Evolutionary conservation across 30 jellyfish, hydroid and myxozoan species (phyloP).

Genomic region (Aurelia coerulea): DNA sequence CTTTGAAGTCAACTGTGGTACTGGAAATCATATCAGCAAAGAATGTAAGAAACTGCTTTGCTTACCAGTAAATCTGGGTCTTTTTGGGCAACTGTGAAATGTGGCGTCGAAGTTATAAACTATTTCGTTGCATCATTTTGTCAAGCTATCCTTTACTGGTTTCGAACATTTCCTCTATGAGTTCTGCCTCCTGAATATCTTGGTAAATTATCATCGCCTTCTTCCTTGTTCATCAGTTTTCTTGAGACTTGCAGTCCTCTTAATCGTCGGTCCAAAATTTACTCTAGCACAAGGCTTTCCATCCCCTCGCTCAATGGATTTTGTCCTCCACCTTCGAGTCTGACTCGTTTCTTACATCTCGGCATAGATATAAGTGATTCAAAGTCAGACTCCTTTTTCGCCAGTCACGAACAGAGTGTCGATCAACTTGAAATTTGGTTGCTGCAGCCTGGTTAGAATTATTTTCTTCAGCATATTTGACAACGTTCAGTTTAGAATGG

Average conservation of each 20-base stretch:
- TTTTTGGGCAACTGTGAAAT: not conserved
- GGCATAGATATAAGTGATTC: constrained; percentile 6
- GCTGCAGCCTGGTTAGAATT: constrained; percentile 3
- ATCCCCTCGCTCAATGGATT: constrained; percentile 46
- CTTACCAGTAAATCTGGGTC: constrained; percentile 4
- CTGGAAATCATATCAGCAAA: not conserved
- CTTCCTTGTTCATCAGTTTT: constrained; percentile 26
- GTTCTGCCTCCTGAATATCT: constrained; percentile 31
- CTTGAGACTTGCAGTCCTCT: constrained; percentile 50
- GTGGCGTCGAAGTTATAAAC: not conserved
- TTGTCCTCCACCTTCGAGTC: constrained; percentile 34
- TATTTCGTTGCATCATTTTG: not conserved
- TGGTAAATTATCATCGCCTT: constrained; percentile 37
- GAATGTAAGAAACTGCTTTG: not conserved
- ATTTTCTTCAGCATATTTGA: not conserved
- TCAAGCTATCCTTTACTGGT: constrained; percentile 22
- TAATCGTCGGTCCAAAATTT: constrained; percentile 28
- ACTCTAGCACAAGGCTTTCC: constrained; percentile 41
- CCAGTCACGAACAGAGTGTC: constrained; percentile 35
- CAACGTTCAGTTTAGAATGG: too few relatives aligned
- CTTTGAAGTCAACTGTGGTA: not conserved
- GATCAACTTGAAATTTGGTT: not conserved
- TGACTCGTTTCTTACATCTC: constrained; percentile 22
- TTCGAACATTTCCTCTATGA: constrained; percentile 17
- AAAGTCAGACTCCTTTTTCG: constrained; percentile 8